phyloP scores from a whole-genome alignment of 53 echinoderm and acorn worm genomes.

The Holothuria scabra region DNA sequence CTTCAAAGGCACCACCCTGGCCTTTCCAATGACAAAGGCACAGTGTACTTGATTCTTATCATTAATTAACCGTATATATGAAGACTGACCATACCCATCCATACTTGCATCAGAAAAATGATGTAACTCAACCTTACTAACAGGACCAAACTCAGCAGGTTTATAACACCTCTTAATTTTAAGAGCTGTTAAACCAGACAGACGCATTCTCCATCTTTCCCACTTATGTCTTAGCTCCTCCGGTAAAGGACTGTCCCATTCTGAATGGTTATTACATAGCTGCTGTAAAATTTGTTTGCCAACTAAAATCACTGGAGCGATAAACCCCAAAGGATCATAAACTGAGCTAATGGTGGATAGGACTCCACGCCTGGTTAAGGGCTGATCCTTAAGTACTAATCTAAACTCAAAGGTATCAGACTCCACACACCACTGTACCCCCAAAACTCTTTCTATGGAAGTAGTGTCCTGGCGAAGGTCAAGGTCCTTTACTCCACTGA shows the following conservation, averaged over 20 bases:
- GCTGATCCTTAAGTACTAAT: slow-evolving; percentile 14
- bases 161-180: slow-evolving; percentile 10
- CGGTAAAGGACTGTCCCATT: slow-evolving; percentile 55
- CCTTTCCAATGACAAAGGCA: slow-evolving; percentile 68
- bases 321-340: slow-evolving; percentile 63
- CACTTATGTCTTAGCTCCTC: slow-evolving; percentile 43
- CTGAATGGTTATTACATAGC: slow-evolving; percentile 27
- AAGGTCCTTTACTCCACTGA: slow-evolving; percentile 20
- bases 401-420: slow-evolving; percentile 56
- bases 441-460: slow-evolving; percentile 54
- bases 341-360: slow-evolving; percentile 54
- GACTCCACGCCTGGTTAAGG: slow-evolving; percentile 47
- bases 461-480: slow-evolving; percentile 9
- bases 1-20: slow-evolving; percentile 60
- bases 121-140: too few relatives aligned
- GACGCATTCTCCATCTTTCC: slow-evolving; percentile 12
- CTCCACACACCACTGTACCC: slow-evolving; percentile 59
- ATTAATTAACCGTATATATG: slow-evolving; percentile 58
- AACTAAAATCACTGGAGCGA: slow-evolving; percentile 48
- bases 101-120: too few relatives aligned
- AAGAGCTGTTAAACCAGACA: not conserved
- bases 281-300: slow-evolving; percentile 61
- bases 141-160: slow-evolving; percentile 17
- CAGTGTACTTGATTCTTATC: slow-evolving; percentile 36
- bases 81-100: too few relatives aligned